Conservation (phyloP, 1,140 invertebrate genomes). For the Drosophila murphyi region DNA sequence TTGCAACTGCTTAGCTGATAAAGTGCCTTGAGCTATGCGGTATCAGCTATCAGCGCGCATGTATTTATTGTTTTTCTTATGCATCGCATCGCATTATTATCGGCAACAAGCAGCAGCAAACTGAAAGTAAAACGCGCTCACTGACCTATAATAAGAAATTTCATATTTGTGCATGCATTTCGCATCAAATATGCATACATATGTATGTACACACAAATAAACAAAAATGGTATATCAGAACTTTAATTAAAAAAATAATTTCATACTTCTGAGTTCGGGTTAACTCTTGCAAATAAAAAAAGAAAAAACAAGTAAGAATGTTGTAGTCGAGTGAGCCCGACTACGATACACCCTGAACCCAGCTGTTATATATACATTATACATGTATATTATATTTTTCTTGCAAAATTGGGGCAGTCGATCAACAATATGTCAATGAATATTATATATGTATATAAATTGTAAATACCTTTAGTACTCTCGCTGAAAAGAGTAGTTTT, state of each 20-base stretch:
- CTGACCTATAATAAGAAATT: conserved; percentile 80
- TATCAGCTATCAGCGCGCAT: conserved; percentile 57
- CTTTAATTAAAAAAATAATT: conserved; percentile 7
- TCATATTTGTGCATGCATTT: conserved; percentile 55
- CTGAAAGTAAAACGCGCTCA: conserved; percentile 77
- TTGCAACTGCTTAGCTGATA: conserved; percentile 60
- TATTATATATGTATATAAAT: too few species aligned
- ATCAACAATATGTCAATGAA: too few species aligned
- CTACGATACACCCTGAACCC: too few species aligned
- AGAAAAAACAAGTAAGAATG: too few species aligned
- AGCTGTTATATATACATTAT: too few species aligned
- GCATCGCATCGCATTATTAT: conserved; percentile 50
- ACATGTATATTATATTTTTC: too few species aligned
- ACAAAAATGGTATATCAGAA: not conserved
- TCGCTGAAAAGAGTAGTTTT: too few species aligned
- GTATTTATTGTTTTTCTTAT: conserved; percentile 23
- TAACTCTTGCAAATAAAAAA: not conserved
- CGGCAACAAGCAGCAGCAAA: conserved; percentile 43
- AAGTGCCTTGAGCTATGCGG: conserved; percentile 66
- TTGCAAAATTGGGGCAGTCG: too few species aligned
- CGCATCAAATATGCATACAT: conserved; percentile 7
- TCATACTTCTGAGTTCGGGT: not conserved
- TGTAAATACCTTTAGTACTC: too few species aligned
- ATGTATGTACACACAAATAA: not conserved
- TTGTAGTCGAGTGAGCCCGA: too few species aligned